A percentile compares a stretch with the other conserved stretches of the same genome.
Conservation (phyloP, 2,797 vertebrate species). For the Neopelma chrysocephalum region DNA sequence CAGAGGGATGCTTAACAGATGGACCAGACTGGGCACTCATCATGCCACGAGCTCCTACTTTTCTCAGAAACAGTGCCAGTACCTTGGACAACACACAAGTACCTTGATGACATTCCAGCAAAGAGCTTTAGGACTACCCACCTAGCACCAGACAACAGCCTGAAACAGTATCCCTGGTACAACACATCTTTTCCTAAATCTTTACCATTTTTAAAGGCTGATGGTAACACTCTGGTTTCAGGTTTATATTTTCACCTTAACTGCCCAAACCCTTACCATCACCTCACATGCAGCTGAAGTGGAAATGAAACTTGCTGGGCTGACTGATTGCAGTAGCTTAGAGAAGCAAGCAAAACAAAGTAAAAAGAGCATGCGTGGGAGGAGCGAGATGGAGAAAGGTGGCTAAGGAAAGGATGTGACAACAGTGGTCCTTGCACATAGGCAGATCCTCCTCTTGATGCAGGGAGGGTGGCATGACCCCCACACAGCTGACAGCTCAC, state of each 20-base stretch:
- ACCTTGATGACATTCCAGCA: background rate
- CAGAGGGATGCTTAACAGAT: background rate
- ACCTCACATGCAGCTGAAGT: background rate
- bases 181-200: background rate
- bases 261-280: background rate
- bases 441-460: background rate
- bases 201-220: background rate
- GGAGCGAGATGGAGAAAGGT: background rate
- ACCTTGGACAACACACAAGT: background rate
- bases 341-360: background rate
- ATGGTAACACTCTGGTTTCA: background rate
- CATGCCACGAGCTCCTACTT: background rate
- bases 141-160: background rate
- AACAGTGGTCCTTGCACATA: background rate
- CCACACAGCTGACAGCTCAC: accelerated
- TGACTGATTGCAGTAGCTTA: background rate
- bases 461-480: accelerated
- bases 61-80: background rate
- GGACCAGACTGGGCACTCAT: accelerated
- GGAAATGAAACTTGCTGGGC: background rate
- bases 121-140: background rate
- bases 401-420: background rate
- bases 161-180: background rate
- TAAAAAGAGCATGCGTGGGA: background rate
- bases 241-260: background rate